These are phyloP conservation scores for Talpa occidentalis DNA, from an alignment of 2,113 vertebrate genomes.

Conservation along the genomic window DNA sequence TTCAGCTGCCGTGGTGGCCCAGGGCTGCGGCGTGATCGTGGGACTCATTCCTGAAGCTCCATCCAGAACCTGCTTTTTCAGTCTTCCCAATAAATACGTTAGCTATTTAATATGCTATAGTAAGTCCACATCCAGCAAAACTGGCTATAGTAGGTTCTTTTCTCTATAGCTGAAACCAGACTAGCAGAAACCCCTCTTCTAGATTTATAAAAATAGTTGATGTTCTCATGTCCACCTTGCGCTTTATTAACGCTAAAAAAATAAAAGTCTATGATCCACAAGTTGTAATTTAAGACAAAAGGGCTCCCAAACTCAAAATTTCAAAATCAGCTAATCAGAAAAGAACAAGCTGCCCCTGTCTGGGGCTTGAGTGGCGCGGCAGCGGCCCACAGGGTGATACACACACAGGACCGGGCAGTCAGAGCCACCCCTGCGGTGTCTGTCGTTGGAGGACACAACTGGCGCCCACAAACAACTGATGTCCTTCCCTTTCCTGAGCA, in stretches of 20 bases:
- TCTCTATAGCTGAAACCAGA: neutral
- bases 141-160: neutral
- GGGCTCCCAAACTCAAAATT: neutral
- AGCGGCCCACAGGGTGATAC: no score
- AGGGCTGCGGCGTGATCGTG: neutral
- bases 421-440: neutral
- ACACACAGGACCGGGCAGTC: fast-evolving
- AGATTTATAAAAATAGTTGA: neutral
- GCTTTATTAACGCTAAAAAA: neutral
- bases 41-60: neutral
- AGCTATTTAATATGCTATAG: neutral
- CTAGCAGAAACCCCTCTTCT: neutral
- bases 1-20: neutral
- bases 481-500: neutral
- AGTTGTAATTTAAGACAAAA: neutral
- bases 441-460: fast-evolving
- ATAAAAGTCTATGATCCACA: neutral
- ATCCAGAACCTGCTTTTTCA: neutral
- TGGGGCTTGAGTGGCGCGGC: no score
- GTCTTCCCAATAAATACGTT: neutral
- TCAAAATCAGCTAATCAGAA: neutral
- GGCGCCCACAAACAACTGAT: neutral
- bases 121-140: neutral
- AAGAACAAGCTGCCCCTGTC: neutral
- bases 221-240: neutral